Base-by-base conservation (phyloP, 2,888 invertebrate genomes). In the Aleiodes alternator region DNA sequence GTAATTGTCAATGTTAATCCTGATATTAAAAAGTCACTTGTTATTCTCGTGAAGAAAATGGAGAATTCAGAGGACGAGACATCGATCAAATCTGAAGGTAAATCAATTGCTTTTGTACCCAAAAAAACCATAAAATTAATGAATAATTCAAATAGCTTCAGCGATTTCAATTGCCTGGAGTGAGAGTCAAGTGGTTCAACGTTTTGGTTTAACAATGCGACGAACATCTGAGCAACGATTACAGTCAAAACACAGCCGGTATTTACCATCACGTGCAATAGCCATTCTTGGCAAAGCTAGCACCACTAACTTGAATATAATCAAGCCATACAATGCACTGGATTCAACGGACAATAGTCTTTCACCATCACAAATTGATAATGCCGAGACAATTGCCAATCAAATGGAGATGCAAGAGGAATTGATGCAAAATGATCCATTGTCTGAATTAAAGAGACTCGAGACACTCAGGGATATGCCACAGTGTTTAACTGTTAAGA, bases 391-490 rank as follows among this genome's bases (percentile, higher is more conserved):
- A 81, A 94, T 95, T 80, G 93, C 93, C 7, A 90, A 91, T 51
- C 93, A 93, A 88, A 92, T 95, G 90, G 93, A 93, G 83, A 91
- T 92, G 84, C 92, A 94, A 81, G 90, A 91, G 43, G 90, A 90
- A 50, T 90, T 94, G 23, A 94, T 94, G 94, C 92, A 93, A 80
- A 92, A 94, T 83, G 92, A 92, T 82, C 92, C 93, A 0, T 88
- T 90, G 16, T 92, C 94, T 0, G 93, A 94, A 82, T 92, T 93
- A 84, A 85, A 93, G 66, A 90, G 94, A 83, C 91, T 93, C 81
- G 93, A 94, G 80, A 93, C 94, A 0, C 88, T 95, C 53, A 90
- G 93, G 59, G 93, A 94, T 75, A 91, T 95, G 84, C 93, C 95
- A 0, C 94, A 94, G 84, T 92, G 93, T 57, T 87, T 95, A 74